These are phyloP conservation scores for Eustalomyia histrio DNA, from an alignment of 2,888 invertebrate genomes.

Conservation along the genomic window DNA sequence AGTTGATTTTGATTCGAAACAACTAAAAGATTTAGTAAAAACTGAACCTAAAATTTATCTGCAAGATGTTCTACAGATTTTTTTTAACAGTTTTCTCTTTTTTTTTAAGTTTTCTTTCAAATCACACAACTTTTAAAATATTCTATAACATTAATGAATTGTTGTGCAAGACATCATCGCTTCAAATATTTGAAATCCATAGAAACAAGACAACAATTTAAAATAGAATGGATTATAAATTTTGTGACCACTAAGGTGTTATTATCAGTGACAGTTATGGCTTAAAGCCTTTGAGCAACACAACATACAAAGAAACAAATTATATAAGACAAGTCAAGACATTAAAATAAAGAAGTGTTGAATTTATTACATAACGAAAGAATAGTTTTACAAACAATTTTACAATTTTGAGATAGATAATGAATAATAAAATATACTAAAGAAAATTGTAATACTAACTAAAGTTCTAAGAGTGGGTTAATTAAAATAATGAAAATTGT, in stretches of 20 bases:
- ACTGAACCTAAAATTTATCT: no score
- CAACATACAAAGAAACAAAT: constrained; percentile 45
- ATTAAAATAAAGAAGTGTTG: constrained; percentile 35
- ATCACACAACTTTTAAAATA: constrained; percentile 2
- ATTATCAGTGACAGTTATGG: constrained; percentile 61
- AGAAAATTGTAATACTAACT: constrained; percentile 9
- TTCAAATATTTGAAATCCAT: constrained; percentile 23
- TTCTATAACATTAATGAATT: constrained; percentile 37
- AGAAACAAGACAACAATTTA: constrained; percentile 35
- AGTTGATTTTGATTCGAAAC: no score
- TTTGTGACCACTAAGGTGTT: constrained; percentile 57
- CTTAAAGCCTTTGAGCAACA: constrained; percentile 57
- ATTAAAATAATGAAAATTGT: neutral
- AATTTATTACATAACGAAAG: constrained; percentile 43
- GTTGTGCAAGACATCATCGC: constrained; percentile 30
- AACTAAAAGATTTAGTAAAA: no score
- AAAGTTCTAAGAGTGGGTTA: neutral
- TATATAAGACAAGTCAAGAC: constrained; percentile 38
- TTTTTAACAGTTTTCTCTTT: no score
- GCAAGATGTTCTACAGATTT: no score
- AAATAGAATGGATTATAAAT: constrained; percentile 60
- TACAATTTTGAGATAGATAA: constrained; percentile 52
- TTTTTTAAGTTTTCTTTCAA: no score
- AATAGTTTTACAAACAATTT: constrained; percentile 53
- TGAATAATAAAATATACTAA: constrained; percentile 37